A percentile compares a stretch with the other conserved stretches of the same genome.
phyloP scores from a whole-genome alignment of 2,113 vertebrate genomes.

The Gadus chalcogrammus region DNA sequence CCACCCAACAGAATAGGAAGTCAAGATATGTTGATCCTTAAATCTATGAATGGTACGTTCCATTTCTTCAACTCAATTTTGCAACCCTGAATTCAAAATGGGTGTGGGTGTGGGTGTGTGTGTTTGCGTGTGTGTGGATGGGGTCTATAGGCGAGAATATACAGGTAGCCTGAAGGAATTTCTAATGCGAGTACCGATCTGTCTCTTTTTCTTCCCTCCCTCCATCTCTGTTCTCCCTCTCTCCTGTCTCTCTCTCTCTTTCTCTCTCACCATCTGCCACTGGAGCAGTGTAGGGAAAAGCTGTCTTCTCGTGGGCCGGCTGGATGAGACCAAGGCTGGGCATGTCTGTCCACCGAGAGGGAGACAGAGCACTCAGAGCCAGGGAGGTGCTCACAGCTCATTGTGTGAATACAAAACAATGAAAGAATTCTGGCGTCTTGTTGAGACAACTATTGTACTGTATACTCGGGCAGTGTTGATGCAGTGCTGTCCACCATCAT shows the following conservation, averaged over 20 bases:
- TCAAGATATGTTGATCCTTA: too few species aligned
- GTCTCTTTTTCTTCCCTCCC: neutral
- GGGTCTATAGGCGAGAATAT: neutral
- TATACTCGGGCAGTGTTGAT: too few species aligned
- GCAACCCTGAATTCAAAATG: neutral
- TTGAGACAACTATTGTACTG: too few species aligned
- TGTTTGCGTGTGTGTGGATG: neutral
- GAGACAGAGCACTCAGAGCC: neutral
- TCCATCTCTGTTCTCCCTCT: neutral
- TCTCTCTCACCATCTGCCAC: slow-evolving; percentile 21
- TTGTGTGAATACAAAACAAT: neutral
- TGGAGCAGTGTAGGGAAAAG: slow-evolving; percentile 20
- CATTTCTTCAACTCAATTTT: too few species aligned
- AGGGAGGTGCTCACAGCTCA: neutral
- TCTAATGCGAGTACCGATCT: neutral
- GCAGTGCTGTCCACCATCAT: too few species aligned
- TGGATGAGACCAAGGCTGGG: neutral
- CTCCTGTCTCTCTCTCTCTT: neutral
- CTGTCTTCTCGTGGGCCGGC: neutral
- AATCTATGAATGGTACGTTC: too few species aligned
- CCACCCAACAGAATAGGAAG: too few species aligned
- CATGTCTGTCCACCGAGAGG: neutral
- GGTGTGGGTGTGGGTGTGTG: neutral
- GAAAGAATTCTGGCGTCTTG: too few species aligned
- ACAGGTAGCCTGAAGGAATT: neutral